phyloP scores from a whole-genome alignment of 2,888 invertebrate genomes.

The Clivina fossor region DNA sequence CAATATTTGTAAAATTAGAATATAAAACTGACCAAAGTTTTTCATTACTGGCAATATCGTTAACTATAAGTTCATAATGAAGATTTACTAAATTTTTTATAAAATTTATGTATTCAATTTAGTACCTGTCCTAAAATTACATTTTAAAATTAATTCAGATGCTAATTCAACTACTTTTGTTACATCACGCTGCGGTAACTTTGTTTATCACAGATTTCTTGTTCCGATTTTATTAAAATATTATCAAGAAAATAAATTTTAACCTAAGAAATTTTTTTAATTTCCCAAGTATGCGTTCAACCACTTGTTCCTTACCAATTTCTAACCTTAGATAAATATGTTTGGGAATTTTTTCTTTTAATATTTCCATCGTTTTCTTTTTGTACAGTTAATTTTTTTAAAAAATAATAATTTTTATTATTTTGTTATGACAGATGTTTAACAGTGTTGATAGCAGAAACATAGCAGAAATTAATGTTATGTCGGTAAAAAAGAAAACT shows the following conservation, averaged over 20 bases:
- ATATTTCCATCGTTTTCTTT: too few species aligned
- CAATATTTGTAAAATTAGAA: slow-evolving; percentile 63
- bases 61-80: slow-evolving; percentile 5
- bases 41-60: slow-evolving; percentile 1
- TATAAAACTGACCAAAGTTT: slow-evolving; percentile 45
- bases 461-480: too few species aligned
- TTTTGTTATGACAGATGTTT: too few species aligned
- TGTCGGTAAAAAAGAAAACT: too few species aligned
- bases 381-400: too few species aligned
- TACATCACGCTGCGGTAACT: slow-evolving; percentile 12
- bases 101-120: neutral
- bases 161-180: slow-evolving; percentile 12
- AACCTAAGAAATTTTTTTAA: too few species aligned
- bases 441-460: too few species aligned
- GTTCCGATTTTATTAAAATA: slow-evolving; percentile 18
- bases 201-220: slow-evolving; percentile 21
- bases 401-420: too few species aligned
- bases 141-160: slow-evolving; percentile 16
- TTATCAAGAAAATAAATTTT: slow-evolving; percentile 20
- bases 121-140: slow-evolving; percentile 19
- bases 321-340: too few species aligned
- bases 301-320: too few species aligned
- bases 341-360: too few species aligned
- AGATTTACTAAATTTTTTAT: neutral
- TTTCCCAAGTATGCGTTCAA: too few species aligned